phyloP scores from a whole-genome alignment of 1,140 invertebrate species.

The Tenebrio molitor region DNA sequence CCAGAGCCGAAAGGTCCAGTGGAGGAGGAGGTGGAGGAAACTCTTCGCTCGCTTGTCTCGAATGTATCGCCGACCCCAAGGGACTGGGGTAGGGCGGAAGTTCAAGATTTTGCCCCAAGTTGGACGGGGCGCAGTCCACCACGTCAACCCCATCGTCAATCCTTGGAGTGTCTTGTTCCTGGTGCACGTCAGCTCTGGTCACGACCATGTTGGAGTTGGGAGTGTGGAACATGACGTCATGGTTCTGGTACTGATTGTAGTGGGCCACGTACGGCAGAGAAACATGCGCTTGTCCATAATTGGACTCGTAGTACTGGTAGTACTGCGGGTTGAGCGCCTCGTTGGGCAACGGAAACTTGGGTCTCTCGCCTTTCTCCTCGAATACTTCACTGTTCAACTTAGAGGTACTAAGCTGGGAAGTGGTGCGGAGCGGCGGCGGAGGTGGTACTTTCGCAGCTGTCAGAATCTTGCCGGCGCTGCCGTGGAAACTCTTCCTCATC shows the following conservation, averaged over 20 bases:
- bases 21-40: conserved; percentile 89
- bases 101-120: conserved; percentile 69
- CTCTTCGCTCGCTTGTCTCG: conserved; percentile 88
- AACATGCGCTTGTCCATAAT: conserved; percentile 67
- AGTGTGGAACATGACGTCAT: conserved; percentile 61
- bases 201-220: conserved; percentile 73
- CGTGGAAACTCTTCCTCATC: conserved; percentile 91
- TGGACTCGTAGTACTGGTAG: conserved; percentile 66
- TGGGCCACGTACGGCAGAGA: conserved; percentile 75
- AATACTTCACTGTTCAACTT: conserved; percentile 74
- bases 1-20: conserved; percentile 74
- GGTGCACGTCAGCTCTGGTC: conserved; percentile 85
- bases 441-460: conserved; percentile 88
- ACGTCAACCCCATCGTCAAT: conserved; percentile 71
- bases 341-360: conserved; percentile 67
- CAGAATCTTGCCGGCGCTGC: conserved; percentile 83
- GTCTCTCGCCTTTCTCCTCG: conserved; percentile 70
- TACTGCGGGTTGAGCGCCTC: conserved; percentile 66
- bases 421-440: conserved; percentile 87
- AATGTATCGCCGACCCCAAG: conserved; percentile 81
- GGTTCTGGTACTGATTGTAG: conserved; percentile 58
- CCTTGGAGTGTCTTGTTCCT: conserved; percentile 79
- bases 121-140: conserved; percentile 69
- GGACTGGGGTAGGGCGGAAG: conserved; percentile 86
- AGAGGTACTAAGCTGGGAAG: conserved; percentile 83